phyloP scores from a whole-genome alignment of 1,140 invertebrate genomes.

The Brachystomella parvula region DNA sequence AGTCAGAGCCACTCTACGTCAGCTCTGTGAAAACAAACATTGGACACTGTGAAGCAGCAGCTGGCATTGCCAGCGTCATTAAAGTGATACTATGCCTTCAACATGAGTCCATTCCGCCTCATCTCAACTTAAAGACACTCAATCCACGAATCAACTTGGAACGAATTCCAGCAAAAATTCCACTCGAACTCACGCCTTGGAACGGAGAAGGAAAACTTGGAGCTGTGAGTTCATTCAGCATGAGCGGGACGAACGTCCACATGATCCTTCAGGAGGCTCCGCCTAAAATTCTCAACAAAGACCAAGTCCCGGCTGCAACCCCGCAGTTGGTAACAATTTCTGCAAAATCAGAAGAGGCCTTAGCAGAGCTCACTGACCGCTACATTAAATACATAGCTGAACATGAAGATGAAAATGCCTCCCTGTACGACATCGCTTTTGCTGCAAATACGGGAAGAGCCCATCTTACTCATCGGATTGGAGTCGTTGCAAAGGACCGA shows the following conservation, averaged over 20 bases:
- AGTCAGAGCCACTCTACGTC: constrained; percentile 45
- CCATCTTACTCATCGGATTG: constrained; percentile 11
- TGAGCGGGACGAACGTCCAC: constrained; percentile 28
- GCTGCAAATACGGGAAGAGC: constrained; percentile 20
- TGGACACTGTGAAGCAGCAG: constrained; percentile 51
- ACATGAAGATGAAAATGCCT: not conserved
- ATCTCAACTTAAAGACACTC: constrained; percentile 18
- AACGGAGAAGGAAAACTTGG: not conserved
- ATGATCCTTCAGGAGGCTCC: constrained; percentile 23
- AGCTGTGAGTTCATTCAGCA: constrained; percentile 29
- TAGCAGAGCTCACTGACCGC: constrained; percentile 1
- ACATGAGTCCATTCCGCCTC: constrained; percentile 10
- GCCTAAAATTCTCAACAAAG: not conserved
- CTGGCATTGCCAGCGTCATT: constrained; percentile 31
- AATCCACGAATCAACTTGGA: constrained; percentile 25
- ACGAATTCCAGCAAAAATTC: constrained; percentile 15
- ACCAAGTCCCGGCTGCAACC: not conserved
- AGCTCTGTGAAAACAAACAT: constrained; percentile 55
- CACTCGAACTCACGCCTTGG: constrained; percentile 6
- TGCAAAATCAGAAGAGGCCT: constrained; percentile 20
- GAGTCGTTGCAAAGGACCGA: not conserved
- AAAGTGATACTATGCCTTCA: constrained; percentile 16
- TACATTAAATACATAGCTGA: constrained; percentile 7
- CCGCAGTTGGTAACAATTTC: constrained; percentile 16
- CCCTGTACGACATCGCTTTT: constrained; percentile 6